Conservation (phyloP, 2,888 invertebrate species). For the Parelbella ahira region DNA sequence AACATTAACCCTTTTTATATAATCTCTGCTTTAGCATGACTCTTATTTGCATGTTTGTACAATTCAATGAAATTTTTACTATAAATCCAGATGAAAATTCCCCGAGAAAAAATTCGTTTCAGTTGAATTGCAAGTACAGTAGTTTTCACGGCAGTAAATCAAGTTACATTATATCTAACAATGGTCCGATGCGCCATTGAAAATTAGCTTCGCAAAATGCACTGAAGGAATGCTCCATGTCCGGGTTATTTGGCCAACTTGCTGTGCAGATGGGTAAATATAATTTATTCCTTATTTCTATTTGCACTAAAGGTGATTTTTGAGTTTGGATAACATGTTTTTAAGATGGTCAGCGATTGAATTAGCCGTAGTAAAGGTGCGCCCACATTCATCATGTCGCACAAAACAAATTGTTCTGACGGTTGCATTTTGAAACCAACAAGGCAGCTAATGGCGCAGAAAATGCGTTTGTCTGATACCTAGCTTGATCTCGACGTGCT, state of each 20-base stretch:
- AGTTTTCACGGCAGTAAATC: constrained; percentile 8
- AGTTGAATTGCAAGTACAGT: too few relatives aligned
- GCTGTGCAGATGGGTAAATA: background rate
- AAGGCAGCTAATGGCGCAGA: constrained; percentile 23
- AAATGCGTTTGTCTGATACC: constrained; percentile 26
- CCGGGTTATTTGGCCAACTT: constrained; percentile 4
- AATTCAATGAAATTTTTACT: too few relatives aligned
- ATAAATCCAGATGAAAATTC: too few relatives aligned
- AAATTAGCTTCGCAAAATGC: constrained; percentile 20
- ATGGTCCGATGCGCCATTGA: constrained; percentile 13
- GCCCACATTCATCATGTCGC: constrained; percentile 29
- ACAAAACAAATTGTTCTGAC: constrained; percentile 25
- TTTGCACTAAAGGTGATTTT: constrained; percentile 2
- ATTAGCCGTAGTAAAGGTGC: constrained; percentile 26
- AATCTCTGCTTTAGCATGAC: too few relatives aligned
- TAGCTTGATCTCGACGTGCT: constrained; percentile 12
- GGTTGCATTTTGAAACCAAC: constrained; percentile 27
- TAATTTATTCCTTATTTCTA: background rate
- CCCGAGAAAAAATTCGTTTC: too few relatives aligned
- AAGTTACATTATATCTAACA: constrained; percentile 8
- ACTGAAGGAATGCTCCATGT: constrained; percentile 20
- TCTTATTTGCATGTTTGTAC: too few relatives aligned
- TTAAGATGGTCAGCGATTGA: constrained; percentile 17
- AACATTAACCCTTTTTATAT: too few relatives aligned
- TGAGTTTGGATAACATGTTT: background rate